Evolutionary conservation across 2,113 vertebrate species (phyloP), one percentile per base, ranked within the genome.

Genomic region (Oryzias celebensis): DNA sequence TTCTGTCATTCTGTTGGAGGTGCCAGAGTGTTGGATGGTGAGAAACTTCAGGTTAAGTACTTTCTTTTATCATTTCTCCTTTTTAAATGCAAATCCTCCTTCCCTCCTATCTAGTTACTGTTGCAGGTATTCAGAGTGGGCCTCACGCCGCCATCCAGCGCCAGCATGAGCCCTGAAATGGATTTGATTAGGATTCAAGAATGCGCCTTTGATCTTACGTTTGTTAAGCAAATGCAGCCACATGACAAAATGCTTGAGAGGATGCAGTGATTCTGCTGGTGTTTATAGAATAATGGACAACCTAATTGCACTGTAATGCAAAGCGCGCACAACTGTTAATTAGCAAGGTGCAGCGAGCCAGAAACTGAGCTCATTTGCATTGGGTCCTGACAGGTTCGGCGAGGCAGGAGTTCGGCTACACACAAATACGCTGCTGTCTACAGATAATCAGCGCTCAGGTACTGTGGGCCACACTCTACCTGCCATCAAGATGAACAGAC

Each of bases 41-140:
- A 82, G 75, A 88, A 91, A 87, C 72, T 90, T 79, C 72, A 88
- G 81, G 87, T 91, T 88, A 92, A 91, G 80, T 88, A 89, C 78
- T 85, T 88, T 85, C 81, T 84, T 89, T 90, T 90, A 91, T 88
- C 84, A 75, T 71, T 28, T 70, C 68, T 75, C 81, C 89, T 88
- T 91, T 92, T 92, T 90, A 92, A 88, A 92, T 91, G 88, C 88
- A 91, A 91, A 91, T 91, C 68, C 64, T 4, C 17, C 71, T 49
- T 71, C 80, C 82, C 63, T 52, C 82, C 85, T 83, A 86, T 88
- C 89, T 90, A 90, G 90, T 91, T 90, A 90, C 82, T 72, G 71
- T 82, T 82, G 85, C 72, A 84, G 81, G 82, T 87, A 86, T 86
- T 89, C 83, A 85, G 81, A 82, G 78, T 68, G 78, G 74, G 73